Evolutionary conservation across 2,888 invertebrate species (phyloP), one percentile per base, ranked within the genome.

Genomic region (Pecten maximus): DNA sequence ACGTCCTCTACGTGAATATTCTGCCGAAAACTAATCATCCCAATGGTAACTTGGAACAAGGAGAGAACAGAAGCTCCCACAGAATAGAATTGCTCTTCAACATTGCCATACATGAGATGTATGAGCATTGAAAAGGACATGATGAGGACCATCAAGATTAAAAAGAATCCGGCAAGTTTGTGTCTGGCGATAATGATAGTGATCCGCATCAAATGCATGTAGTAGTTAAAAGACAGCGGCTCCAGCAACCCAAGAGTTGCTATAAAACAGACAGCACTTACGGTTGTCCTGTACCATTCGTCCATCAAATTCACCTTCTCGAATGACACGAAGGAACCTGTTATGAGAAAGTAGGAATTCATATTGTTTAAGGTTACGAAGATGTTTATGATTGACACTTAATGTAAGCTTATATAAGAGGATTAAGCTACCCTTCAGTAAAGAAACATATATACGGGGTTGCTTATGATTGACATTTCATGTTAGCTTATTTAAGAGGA

Each of bases 181-280:
- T 48, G 40, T 23, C 44, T 88, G 40, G 88, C 12, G 16, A 88
- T 88, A n/a, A 44, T 44, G 10, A 88, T n/a, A 2, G 88, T 44
- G 16, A 44, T 88, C 28, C 88, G 40, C 88, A 88, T 88, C 15
- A 88, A 48, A 44, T 88, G 48, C 48, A 88, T 88, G 40, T 88
- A 88, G 48, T 88, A 88, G n/a, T 88, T 88, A 44, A 88, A 88
- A 15, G 88, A 88, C 3, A 88, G 44, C 8, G 88, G 88, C 40
- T 88, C 28, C 48, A 88, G 44, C 8, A 88, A 23, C 15, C 40
- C 88, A 15, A 88, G 40, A 1, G 48, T 88, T 28, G 88, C 88
- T 44, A 88, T 88, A 39, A 40, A 88, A 4, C 40, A 48, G 23
- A 88, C 88, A 39, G 44, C 48, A 28, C 44, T 44, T 0, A 88